These are phyloP conservation scores for Diadegma fenestrale DNA, from an alignment of 2,888 invertebrate genomes.

Conservation along the genomic window DNA sequence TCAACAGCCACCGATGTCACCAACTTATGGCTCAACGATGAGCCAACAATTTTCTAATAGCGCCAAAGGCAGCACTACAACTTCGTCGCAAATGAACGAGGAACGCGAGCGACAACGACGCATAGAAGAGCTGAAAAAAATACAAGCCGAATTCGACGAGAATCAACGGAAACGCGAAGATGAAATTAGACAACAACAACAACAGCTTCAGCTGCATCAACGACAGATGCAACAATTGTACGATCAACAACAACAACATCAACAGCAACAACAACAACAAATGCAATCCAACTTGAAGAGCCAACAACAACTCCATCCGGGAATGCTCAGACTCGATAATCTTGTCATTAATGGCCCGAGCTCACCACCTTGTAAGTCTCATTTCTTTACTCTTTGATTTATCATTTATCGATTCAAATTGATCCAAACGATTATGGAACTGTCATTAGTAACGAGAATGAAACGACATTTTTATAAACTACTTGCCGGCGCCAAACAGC, in stretches of 20 bases:
- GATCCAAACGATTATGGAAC: too few species aligned
- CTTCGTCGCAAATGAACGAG: conserved; percentile 78
- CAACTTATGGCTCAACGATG: conserved; percentile 74
- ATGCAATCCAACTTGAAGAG: conserved; percentile 75
- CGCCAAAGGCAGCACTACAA: conserved; percentile 74
- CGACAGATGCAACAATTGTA: conserved; percentile 74
- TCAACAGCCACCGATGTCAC: conserved; percentile 67
- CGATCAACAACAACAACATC: conserved; percentile 74
- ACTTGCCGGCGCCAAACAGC: too few species aligned
- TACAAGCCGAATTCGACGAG: conserved; percentile 86
- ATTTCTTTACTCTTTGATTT: neutral
- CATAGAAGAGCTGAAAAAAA: conserved; percentile 87
- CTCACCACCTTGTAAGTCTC: conserved; percentile 74
- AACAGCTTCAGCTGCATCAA: conserved; percentile 84
- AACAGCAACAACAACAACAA: conserved; percentile 77
- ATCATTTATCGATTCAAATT: too few species aligned
- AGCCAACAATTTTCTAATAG: conserved; percentile 74
- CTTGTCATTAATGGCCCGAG: conserved; percentile 83
- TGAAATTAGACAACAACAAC: conserved; percentile 84
- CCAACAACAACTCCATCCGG: conserved; percentile 78
- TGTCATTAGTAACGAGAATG: too few species aligned
- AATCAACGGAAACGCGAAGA: conserved; percentile 85
- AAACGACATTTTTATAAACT: too few species aligned
- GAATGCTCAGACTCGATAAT: conserved; percentile 83
- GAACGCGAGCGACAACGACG: conserved; percentile 85